These are phyloP conservation scores for Scytalopus superciliaris DNA, from an alignment of 2,113 vertebrate species.

Conservation along the genomic window DNA sequence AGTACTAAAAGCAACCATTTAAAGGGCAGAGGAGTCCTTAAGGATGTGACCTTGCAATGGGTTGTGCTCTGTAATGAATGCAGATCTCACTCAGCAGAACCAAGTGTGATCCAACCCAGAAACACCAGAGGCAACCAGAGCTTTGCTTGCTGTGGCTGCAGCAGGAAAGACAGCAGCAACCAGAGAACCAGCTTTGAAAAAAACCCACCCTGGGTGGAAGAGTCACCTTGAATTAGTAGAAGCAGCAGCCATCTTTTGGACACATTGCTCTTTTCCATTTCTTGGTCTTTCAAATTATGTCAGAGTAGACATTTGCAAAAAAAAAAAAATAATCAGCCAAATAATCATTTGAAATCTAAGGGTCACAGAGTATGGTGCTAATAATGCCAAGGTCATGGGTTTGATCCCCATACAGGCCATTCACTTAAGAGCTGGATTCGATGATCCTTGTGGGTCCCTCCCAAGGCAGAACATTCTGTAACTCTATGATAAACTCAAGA, in stretches of 20 bases:
- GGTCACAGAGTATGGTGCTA: neutral
- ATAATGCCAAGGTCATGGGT: neutral
- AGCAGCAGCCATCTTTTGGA: neutral
- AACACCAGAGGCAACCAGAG: neutral
- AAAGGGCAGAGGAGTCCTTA: neutral
- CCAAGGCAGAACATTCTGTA: neutral
- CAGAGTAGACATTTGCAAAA: neutral
- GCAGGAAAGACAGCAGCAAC: neutral
- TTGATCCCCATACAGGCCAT: neutral
- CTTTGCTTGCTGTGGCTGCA: neutral
- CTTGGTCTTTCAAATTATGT: neutral
- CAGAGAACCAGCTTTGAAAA: neutral
- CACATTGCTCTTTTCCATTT: neutral
- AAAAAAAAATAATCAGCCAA: neutral
- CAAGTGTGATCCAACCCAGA: neutral
- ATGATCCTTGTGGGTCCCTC: neutral
- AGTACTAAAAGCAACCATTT: neutral
- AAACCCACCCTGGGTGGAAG: neutral
- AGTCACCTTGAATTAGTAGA: neutral
- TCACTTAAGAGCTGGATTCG: neutral
- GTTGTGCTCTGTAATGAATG: neutral
- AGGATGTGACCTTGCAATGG: fast-evolving
- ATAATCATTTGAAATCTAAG: neutral
- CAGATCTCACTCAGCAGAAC: neutral
- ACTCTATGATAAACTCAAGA: neutral